Evolutionary conservation across 2,888 invertebrate genomes (phyloP).

Genomic region (Lithosia quadra): DNA sequence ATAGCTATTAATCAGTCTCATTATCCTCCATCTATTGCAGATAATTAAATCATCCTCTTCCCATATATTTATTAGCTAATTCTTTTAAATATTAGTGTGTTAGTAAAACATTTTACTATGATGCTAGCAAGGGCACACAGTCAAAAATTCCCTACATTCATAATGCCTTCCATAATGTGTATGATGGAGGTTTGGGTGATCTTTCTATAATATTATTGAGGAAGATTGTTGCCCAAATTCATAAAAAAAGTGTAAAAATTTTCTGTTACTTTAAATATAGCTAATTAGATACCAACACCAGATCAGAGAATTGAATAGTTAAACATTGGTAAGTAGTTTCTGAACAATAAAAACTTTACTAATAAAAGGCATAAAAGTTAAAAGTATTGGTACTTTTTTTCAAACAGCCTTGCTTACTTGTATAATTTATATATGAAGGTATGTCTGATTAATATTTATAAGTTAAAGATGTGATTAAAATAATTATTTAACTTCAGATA

Average conservation of each 20-base stretch:
- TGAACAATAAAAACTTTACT: neutral
- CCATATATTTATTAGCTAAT: neutral
- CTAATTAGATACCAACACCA: no score
- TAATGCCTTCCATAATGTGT: neutral
- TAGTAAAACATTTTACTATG: neutral
- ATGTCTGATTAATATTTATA: neutral
- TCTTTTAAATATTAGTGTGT: conserved; percentile 2
- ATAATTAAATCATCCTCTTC: neutral
- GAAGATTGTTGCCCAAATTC: neutral
- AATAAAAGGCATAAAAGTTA: no score
- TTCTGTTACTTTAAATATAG: neutral
- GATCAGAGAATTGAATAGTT: neutral
- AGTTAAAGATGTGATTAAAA: neutral
- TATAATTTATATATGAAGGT: neutral
- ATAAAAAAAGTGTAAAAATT: neutral
- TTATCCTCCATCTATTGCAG: neutral
- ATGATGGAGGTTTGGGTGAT: neutral
- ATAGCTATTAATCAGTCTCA: no score
- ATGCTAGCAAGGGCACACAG: neutral
- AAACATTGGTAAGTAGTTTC: neutral
- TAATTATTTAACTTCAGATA: no score
- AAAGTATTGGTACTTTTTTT: no score
- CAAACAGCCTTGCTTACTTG: no score
- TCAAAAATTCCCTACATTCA: neutral
- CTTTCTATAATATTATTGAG: neutral